Conservation (phyloP, 2,888 invertebrate species). For the Linyphia triangularis region DNA sequence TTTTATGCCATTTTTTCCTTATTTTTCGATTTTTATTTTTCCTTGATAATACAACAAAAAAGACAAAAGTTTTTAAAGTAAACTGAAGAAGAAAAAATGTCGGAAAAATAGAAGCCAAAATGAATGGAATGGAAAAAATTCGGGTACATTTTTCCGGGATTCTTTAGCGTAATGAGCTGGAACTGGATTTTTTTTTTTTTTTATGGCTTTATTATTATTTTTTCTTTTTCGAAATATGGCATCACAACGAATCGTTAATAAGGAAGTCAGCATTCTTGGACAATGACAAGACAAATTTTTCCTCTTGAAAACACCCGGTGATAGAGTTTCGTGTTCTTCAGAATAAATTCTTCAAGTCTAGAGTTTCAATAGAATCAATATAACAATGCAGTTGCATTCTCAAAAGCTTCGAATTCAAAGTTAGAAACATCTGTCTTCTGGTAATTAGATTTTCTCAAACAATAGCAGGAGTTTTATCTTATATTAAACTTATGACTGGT, state of each 20-base stretch:
- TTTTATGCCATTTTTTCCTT: neutral
- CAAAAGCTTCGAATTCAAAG: slow-evolving; percentile 8
- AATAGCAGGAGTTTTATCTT: neutral
- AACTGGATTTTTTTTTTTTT: slow-evolving; percentile 28
- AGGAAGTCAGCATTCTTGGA: slow-evolving; percentile 43
- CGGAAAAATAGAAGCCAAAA: slow-evolving; percentile 40
- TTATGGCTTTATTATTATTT: slow-evolving; percentile 6
- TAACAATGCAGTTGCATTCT: neutral
- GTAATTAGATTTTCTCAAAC: slow-evolving; percentile 13
- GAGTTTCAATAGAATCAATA: slow-evolving; percentile 24
- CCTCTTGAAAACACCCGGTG: slow-evolving; percentile 8
- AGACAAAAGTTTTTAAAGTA: slow-evolving; percentile 46
- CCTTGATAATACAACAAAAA: neutral
- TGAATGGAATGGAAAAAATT: slow-evolving; percentile 32
- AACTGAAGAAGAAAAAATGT: slow-evolving; percentile 21
- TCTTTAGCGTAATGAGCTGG: slow-evolving; percentile 67
- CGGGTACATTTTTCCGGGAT: slow-evolving; percentile 29
- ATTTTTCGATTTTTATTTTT: neutral
- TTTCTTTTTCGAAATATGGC: slow-evolving; percentile 11
- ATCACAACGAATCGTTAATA: slow-evolving; percentile 49
- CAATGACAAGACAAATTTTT: slow-evolving; percentile 45
- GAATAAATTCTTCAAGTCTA: neutral
- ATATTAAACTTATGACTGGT: neutral
- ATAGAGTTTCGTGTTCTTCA: neutral
- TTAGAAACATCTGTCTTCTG: slow-evolving; percentile 7